A percentile compares a stretch with the other conserved stretches of the same genome.
phyloP scores from a whole-genome alignment of 2,797 vertebrate genomes.

The Perdix hodgsoniae region DNA sequence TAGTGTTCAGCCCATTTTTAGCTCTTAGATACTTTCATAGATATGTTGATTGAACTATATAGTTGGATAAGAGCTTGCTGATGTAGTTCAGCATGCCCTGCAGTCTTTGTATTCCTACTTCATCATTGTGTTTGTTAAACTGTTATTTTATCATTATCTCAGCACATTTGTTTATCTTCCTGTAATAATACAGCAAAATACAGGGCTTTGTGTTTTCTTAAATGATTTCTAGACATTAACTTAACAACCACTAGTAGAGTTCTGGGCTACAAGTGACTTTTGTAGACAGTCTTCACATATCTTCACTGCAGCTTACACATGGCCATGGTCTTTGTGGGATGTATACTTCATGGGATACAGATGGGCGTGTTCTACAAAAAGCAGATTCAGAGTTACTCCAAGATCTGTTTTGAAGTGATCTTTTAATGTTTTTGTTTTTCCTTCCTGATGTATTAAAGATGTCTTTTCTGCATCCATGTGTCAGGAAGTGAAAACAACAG shows the following conservation, averaged over 20 bases:
- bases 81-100: not conserved
- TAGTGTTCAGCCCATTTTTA: not conserved
- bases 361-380: not conserved
- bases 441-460: not conserved
- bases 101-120: not conserved
- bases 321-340: not conserved
- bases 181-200: not conserved
- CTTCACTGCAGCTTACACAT: not conserved
- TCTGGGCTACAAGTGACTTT: not conserved
- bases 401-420: not conserved
- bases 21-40: not conserved
- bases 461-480: not conserved
- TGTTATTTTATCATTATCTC: not conserved
- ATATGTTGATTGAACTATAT: not conserved
- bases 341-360: not conserved
- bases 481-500: not conserved
- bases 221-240: not conserved
- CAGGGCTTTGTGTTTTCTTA: not conserved
- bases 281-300: not conserved
- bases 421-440: not conserved
- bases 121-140: not conserved
- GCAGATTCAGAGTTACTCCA: not conserved
- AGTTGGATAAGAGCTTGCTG: not conserved
- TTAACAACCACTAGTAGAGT: not conserved
- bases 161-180: not conserved